Percentiles rank a stretch among this genome's conserved stretches.
Conservation (phyloP, 2,888 invertebrate species). For the Eupsilia transversa region DNA sequence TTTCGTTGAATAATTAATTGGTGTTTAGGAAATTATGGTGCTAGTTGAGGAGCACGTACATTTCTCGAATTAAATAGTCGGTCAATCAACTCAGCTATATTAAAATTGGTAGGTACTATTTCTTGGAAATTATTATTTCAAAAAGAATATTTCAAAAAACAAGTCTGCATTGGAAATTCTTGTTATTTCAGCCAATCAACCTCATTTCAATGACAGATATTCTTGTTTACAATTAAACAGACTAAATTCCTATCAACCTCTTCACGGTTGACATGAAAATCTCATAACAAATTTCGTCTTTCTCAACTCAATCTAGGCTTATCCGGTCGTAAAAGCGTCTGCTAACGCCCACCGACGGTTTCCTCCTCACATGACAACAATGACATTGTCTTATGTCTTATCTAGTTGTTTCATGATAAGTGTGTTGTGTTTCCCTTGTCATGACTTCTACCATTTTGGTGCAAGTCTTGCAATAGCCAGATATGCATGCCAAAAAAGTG, state of each 20-base stretch:
- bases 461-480: neutral
- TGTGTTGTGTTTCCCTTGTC: neutral
- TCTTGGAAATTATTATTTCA: neutral
- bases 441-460: neutral
- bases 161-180: neutral
- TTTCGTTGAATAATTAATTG: slow-evolving; percentile 39
- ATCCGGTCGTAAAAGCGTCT: slow-evolving; percentile 35
- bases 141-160: neutral
- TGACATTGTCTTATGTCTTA: slow-evolving; percentile 16
- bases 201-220: neutral
- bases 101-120: neutral
- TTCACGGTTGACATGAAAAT: slow-evolving; percentile 7
- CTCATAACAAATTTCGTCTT: slow-evolving; percentile 23
- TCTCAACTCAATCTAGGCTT: slow-evolving; percentile 21
- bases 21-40: slow-evolving; percentile 19
- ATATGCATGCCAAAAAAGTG: neutral
- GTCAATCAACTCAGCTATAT: slow-evolving; percentile 33
- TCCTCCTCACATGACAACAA: slow-evolving; percentile 2
- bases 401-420: slow-evolving; percentile 18
- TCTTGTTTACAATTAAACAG: neutral
- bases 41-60: neutral
- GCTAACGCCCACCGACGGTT: slow-evolving; percentile 36
- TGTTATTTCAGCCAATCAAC: slow-evolving; percentile 1
- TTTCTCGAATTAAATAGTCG: neutral
- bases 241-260: slow-evolving; percentile 1